These are phyloP conservation scores for Paramisgurnus dabryanus DNA, from an alignment of 2,113 vertebrate species.

Conservation along the genomic window DNA sequence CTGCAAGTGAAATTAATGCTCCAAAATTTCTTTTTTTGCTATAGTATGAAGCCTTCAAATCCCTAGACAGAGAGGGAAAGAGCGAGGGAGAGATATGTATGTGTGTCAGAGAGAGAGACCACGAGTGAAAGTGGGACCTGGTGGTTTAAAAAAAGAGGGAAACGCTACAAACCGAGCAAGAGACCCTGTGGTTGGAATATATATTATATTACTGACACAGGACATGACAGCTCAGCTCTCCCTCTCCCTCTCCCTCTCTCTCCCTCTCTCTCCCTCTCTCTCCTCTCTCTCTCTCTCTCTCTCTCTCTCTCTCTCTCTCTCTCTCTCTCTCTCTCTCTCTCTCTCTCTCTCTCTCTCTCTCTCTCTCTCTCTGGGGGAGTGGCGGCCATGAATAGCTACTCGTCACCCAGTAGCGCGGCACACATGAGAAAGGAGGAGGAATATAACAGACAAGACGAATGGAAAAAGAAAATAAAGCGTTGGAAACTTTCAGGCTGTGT, in stretches of 20 bases:
- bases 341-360: conserved; percentile 17
- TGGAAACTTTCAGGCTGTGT: background rate
- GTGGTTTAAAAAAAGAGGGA: too few species aligned
- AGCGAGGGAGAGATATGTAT: too few species aligned
- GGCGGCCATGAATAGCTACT: conserved; percentile 13
- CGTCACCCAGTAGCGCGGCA: background rate
- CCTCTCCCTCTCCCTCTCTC: background rate
- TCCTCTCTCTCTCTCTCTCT: conserved; percentile 24
- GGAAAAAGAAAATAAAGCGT: background rate
- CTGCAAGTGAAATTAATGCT: background rate
- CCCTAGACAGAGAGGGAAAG: too few species aligned
- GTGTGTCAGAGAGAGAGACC: too few species aligned
- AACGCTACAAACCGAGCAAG: too few species aligned
- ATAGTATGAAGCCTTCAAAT: background rate
- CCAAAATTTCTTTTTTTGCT: background rate
- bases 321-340: conserved; percentile 2
- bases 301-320: background rate
- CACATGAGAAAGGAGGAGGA: background rate
- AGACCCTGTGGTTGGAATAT: background rate
- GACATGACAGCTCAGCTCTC: background rate
- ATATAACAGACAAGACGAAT: background rate
- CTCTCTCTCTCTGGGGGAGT: background rate
- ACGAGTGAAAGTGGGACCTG: too few species aligned
- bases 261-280: background rate
- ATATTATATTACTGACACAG: background rate